Base-by-base conservation (phyloP, 2,797 vertebrate species). In the Macrochelys suwanniensis region DNA sequence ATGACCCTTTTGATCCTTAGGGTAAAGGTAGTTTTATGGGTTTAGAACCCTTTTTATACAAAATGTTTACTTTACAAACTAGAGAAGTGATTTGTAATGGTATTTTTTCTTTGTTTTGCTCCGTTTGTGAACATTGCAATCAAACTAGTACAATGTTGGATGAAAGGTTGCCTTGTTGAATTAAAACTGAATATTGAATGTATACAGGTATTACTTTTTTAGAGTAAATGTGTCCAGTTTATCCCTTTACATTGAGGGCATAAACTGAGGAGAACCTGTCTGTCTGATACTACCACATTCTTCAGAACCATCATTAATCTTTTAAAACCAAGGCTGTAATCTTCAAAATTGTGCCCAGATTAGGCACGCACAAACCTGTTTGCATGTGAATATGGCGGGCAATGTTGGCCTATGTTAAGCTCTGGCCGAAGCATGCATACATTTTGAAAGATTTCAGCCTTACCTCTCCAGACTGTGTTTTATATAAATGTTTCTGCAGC, bases 101-200 rank as follows among this genome's bases (percentile, higher is more conserved):
- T 53, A 49, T 8, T 47, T 21, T 50, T 49, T 23, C 53, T 77
- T 47, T 59, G 82, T 6, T 51, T 85, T 89, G 26, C 56, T 88
- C 3, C 68, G 95, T 87, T 93, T n/a, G 33, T 74, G 88, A 37
- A 28, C 16, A 3, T 23, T 79, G 42, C 90, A 23, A 57, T 83
- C 23, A 61, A 68, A 54, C 28, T 59, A 49, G 25, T 19, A 2
- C 51, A 47, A 50, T 68, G 84, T 7, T 23, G 79, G 42, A 19
- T 59, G 8, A 13, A 92, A 71, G 84, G 45, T 59, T 65, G 33
- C 49, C 26, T 13, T 79, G 25, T 53, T 57, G 28, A 6, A 81
- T 85, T 85, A 21, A 87, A 84, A 83, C 31, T 93, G 82, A 76
- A 71, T 37, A 80, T 92, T 74, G 57, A 91, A 65, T 86, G 59